Evolutionary conservation across 2,888 invertebrate species (phyloP), one percentile per base, ranked within the genome.

Genomic region (Nysson spinosus): DNA sequence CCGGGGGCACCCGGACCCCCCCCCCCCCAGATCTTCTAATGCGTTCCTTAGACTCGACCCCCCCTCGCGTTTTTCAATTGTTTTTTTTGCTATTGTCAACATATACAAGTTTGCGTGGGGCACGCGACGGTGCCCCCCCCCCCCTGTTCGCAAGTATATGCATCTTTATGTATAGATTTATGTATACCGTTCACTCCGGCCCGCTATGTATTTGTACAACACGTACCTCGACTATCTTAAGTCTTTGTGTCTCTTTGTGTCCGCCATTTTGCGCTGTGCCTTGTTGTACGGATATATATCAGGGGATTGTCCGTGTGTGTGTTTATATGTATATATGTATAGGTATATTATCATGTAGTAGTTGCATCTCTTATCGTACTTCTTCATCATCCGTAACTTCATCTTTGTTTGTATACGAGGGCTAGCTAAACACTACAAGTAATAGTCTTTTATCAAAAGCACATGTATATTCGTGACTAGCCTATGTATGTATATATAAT

Each of bases 361-460:
- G 57, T 63, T 70, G 63, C 54, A 60, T 44, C 24, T 30, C 52
- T 52, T 34, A 55, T 65, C 58, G 24, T 60, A 19, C 35, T 50
- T 20, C n/a, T 30, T 30, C n/a, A 19, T 7, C 7, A 12, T 26
- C 5, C 19, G n/a, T n/a, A n/a, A 14, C 4, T 3, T 63, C 43
- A 37, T 49, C 54, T 46, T 50, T 60, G 50, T 72, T 62, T 75
- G 71, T 79, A 73, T 75, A 77, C 63, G 77, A 74, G 75, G 77
- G 70, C 72, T 77, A 77, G 72, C 77, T 82, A 81, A 70, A 30
- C 66, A 64, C 82, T 84, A 81, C 77, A 72, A 79, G 79, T 82
- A 83, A 83, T 83, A 84, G 76, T 83, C 74, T 82, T 76, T 85
- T 85, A 85, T 85, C 83, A 84, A 85, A 85, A 85, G 85, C 84